Evolutionary conservation across 1,140 invertebrate genomes (phyloP).

Genomic region (Mylabris phalerata): DNA sequence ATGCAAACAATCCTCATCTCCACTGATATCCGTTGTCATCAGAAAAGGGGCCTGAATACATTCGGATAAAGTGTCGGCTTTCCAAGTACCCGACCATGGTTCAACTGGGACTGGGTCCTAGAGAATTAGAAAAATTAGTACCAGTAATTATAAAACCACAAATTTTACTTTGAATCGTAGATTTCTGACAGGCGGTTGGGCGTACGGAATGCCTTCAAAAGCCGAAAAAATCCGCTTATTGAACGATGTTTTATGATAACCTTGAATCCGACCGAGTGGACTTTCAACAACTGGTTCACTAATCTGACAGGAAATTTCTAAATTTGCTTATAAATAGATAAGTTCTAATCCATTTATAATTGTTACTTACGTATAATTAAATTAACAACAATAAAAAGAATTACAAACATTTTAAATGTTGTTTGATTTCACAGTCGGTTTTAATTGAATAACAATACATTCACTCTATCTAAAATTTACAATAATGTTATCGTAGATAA

Average conservation of each 20-base stretch:
- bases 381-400: too few relatives aligned
- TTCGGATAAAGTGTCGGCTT: slow-evolving; percentile 10
- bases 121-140: not conserved
- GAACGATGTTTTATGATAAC: slow-evolving; percentile 23
- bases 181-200: slow-evolving; percentile 50
- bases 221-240: slow-evolving; percentile 44
- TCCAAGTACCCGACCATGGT: slow-evolving; percentile 23
- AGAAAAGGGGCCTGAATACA: slow-evolving; percentile 9
- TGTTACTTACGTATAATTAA: too few relatives aligned
- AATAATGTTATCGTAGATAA: too few relatives aligned
- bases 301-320: too few relatives aligned
- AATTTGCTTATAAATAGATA: too few relatives aligned
- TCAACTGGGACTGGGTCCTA: slow-evolving; percentile 24
- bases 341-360: too few relatives aligned
- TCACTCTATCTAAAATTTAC: too few relatives aligned
- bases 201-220: slow-evolving; percentile 57
- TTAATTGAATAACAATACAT: too few relatives aligned
- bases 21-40: not conserved
- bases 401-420: too few relatives aligned
- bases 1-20: slow-evolving; percentile 21
- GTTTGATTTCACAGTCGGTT: too few relatives aligned
- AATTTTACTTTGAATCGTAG: slow-evolving; percentile 46
- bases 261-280: slow-evolving; percentile 11
- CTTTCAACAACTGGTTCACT: slow-evolving; percentile 1
- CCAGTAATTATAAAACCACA: not conserved